Evolutionary conservation across 2,888 invertebrate species (phyloP), one percentile per base, ranked within the genome.

Genomic region (Synanthedon vespiformis): DNA sequence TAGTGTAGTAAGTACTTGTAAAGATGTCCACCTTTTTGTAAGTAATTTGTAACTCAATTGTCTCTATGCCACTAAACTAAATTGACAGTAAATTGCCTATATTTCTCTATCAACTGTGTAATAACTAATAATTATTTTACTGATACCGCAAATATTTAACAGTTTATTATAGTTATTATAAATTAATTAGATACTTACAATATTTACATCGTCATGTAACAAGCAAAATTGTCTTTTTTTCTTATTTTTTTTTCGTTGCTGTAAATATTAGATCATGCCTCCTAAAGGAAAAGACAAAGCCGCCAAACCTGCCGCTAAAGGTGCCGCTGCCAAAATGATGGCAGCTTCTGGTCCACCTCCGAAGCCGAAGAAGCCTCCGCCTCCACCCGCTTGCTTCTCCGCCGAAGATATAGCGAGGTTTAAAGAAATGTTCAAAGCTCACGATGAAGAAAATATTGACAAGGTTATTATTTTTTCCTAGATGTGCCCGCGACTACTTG

Each of bases 371-470:
- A 85, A 80, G 54, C 67, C 67, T 1, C 87, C 87, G 0, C 82
- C 80, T 1, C 87, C 87, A 4, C 87, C 87, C 1, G 76, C 80
- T 1, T 75, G 76, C 60, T 87, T 87, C 54, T 64, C 63, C 3
- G 58, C 59, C 2, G 85, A 83, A 4, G 86, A 87, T 27, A 50
- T 86, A 6, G 60, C 59, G 0, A 72, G 56, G 56, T 85, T 77
- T 54, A 86, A 80, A 51, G 80, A 80, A 57, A 54, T 84, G 40
- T 87, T 67, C 56, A 84, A 77, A 53, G 62, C 63, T 0, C 68
- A 72, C 50, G 87, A 86, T 55, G 80, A 80, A 56, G 81, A 81
- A 0, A 74, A 75, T 49, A 79, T 79, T 52, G 86, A 84, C 8
- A 83, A 75, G 76, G 86, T 81, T 49, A 52, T 22, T 22, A 22